Base-by-base conservation (phyloP, 2,888 invertebrate genomes). In the Eucera pruinosa region DNA sequence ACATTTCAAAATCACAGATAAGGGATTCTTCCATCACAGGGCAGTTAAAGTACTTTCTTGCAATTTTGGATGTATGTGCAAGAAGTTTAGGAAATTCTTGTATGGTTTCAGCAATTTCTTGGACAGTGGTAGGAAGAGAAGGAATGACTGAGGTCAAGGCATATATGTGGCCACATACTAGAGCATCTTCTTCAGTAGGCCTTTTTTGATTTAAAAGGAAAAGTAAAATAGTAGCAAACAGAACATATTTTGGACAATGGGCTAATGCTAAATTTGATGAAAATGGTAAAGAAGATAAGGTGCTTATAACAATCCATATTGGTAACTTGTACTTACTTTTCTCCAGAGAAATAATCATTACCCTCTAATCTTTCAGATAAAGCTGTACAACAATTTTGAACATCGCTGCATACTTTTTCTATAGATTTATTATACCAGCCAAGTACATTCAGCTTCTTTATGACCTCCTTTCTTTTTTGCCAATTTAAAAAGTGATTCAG, bases 351-450 rank as follows among this genome's bases (percentile, higher is more conserved):
- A 91, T 95, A 98, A 52, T 95, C 94, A 67, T 95, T 95, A 25
- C 96, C 95, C 6, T 96, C 97, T 0, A 99, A 93, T 80, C 98
- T 95, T 85, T 96, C 96, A 57, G 97, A 96, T 5, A 99, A 93
- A 0, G 98, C 97, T 84, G 96, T 95, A 87, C 98, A 98, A 90
- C 98, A 98, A 84, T 96, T 96, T 85, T 96, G 96, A 30, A 95
- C 95, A 90, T 96, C 96, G 60, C 94, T 93, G 72, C 95, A 93
- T 36, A 98, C 97, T 90, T 97, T 96, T 0, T 97, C 95, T 23
- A 97, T 89, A 0, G 95, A 94, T 92, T 97, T 97, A 61, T 96
- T 94, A 55, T 95, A 94, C 98, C 98, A 98, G 48, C 96, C 96
- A 73, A 97, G 94, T 0, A 97, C 96, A 80, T 95, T 95, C 11